Conservation (phyloP, 1,140 invertebrate species). For the Drosophila pachea region DNA sequence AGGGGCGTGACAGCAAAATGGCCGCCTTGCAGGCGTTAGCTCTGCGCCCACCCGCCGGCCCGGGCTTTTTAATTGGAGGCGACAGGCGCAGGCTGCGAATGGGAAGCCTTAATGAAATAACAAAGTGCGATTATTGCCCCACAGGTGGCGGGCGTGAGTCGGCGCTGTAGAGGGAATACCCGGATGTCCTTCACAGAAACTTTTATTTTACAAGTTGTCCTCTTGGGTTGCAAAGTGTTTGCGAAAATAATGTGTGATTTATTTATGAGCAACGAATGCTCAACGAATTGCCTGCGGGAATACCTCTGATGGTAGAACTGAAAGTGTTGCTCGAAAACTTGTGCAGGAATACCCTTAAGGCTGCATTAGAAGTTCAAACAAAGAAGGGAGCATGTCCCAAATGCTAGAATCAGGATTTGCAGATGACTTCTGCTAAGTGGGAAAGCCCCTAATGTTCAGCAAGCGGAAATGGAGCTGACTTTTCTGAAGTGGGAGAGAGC, state of each 20-base stretch:
- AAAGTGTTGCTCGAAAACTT: no score
- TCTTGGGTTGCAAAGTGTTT: slow-evolving; percentile 17
- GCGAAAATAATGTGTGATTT: slow-evolving; percentile 4
- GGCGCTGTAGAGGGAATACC: background rate
- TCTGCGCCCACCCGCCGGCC: background rate
- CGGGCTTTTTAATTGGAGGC: slow-evolving; percentile 33
- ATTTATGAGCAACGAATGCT: background rate
- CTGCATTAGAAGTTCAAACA: no score
- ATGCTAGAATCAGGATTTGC: no score
- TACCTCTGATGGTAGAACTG: no score
- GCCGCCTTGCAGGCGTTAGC: background rate
- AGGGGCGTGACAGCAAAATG: background rate
- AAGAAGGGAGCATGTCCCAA: no score
- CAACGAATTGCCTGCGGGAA: no score
- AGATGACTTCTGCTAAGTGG: no score
- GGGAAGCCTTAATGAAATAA: slow-evolving; percentile 53
- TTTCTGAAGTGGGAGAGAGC: no score
- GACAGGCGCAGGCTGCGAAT: slow-evolving; percentile 36
- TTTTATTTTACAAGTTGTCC: slow-evolving; percentile 9
- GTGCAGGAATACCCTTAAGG: no score
- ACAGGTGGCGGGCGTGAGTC: slow-evolving; percentile 15
- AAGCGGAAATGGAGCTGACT: no score
- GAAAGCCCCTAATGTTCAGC: no score
- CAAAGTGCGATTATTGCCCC: slow-evolving; percentile 47
- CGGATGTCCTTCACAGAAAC: slow-evolving; percentile 17